phyloP scores from a whole-genome alignment of 2,888 invertebrate genomes.

The Bimastos eiseni region DNA sequence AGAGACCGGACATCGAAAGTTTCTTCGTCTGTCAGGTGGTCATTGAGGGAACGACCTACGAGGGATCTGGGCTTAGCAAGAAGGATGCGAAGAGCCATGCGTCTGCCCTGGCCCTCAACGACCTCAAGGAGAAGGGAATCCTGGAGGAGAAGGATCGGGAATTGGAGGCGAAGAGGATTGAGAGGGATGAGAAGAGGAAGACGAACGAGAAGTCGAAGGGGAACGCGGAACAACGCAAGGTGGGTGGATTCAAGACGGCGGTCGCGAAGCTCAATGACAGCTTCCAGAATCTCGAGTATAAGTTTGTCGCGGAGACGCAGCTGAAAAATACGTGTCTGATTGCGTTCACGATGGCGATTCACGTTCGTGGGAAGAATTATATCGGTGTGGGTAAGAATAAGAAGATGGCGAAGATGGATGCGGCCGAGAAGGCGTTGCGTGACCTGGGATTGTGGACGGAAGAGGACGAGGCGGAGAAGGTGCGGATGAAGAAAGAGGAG shows the following conservation, averaged over 20 bases:
- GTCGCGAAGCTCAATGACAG: conserved; percentile 31
- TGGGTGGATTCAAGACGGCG: conserved; percentile 9
- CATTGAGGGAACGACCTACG: conserved; percentile 31
- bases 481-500: conserved; percentile 21
- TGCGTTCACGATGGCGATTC: conserved; percentile 80
- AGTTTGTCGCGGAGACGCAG: conserved; percentile 23
- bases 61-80: conserved; percentile 25
- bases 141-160: conserved; percentile 26
- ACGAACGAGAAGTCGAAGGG: neutral
- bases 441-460: conserved; percentile 32
- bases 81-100: conserved; percentile 25
- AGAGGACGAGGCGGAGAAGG: conserved; percentile 33
- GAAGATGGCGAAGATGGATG: conserved; percentile 74
- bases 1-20: neutral
- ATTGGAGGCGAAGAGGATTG: conserved; percentile 19
- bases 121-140: conserved; percentile 22
- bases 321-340: conserved; percentile 25
- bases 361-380: conserved; percentile 66
- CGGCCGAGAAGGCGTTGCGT: conserved; percentile 43
- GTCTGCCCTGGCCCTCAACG: conserved; percentile 9
- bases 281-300: conserved; percentile 25
- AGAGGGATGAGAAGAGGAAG: conserved; percentile 25
- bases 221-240: neutral
- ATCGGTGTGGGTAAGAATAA: conserved; percentile 73
- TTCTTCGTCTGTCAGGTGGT: neutral